Evolutionary conservation across 2,888 invertebrate genomes (phyloP), one percentile per base, ranked within the genome.

Genomic region (Nasonovia ribisnigri): DNA sequence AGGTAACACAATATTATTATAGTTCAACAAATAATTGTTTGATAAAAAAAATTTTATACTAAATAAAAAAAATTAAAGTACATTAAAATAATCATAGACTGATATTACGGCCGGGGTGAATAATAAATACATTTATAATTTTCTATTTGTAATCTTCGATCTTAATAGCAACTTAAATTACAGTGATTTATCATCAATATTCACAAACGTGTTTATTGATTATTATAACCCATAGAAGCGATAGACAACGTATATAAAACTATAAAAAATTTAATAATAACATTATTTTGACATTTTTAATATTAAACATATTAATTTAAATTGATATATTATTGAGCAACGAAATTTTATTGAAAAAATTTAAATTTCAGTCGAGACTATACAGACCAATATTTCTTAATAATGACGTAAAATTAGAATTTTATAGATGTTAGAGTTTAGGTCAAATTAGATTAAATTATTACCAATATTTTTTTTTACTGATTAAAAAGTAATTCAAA

Each of bases 401-500:
- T n/a, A 77, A 16, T 67, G 24, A 90, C 48, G 36, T 36, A 90
- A 67, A 90, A 90, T n/a, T 48, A 90, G 36, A 48, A 46, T 57
- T 13, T 43, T 57, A 51, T 89, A 5, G 48, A 36, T n/a, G 67
- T 67, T n/a, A 67, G 60, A 67, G 48, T 90, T 90, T 90, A 90
- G 90, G 67, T 90, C 26, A 77, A 90, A 67, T 48, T 77, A 67
- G 67, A 90, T 90, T 16, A 67, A 90, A n/a, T 20, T 90, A 88
- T 88, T 88, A 42, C 57, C 88, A 42, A 57, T 6, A n/a, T 67
- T 43, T 67, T 90, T 60, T 67, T 60, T 36, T 88, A 88, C 46
- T 48, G 90, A 90, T 90, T 60, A 90, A 60, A 90, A 67, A 88
- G 88, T 88, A 42, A 57, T 29, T 67, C 10, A 90, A 90, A 77